Evolutionary conservation across 2,888 invertebrate species (phyloP).

Genomic region (Strigamia maritima): DNA sequence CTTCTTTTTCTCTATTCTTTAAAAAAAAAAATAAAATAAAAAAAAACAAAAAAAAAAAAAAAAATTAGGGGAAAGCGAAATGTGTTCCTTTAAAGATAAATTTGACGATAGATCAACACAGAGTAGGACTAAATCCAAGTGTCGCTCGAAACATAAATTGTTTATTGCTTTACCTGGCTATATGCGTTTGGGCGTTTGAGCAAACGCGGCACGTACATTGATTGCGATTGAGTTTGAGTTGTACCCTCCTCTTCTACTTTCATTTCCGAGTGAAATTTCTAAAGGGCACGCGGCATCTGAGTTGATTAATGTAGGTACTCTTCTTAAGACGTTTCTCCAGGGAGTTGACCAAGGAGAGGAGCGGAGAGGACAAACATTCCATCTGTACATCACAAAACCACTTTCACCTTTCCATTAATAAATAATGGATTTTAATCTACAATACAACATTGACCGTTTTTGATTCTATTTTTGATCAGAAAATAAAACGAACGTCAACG

Average conservation of each 20-base stretch:
- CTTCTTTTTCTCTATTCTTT: neutral
- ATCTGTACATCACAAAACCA: neutral
- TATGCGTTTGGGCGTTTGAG: no score
- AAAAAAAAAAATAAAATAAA: neutral
- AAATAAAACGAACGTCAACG: neutral
- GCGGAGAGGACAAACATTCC: neutral
- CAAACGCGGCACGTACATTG: constrained; percentile 12
- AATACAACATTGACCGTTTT: neutral
- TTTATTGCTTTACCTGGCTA: constrained; percentile 7
- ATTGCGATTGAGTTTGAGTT: neutral
- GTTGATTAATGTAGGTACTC: constrained; percentile 12
- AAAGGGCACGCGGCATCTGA: neutral
- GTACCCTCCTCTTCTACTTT: neutral
- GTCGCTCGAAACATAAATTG: constrained; percentile 18
- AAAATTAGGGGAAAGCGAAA: neutral
- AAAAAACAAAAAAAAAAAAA: neutral
- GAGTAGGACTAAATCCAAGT: constrained; percentile 15
- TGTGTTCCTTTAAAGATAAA: constrained; percentile 13
- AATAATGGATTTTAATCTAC: neutral
- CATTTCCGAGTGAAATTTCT: constrained; percentile 21
- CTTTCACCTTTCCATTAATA: neutral
- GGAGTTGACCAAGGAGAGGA: neutral
- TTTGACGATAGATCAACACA: constrained; percentile 17
- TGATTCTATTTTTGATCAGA: no score
- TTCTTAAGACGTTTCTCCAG: neutral